These are phyloP conservation scores for Oreortyx pictus DNA, from an alignment of 2,797 vertebrate species.

Conservation along the genomic window DNA sequence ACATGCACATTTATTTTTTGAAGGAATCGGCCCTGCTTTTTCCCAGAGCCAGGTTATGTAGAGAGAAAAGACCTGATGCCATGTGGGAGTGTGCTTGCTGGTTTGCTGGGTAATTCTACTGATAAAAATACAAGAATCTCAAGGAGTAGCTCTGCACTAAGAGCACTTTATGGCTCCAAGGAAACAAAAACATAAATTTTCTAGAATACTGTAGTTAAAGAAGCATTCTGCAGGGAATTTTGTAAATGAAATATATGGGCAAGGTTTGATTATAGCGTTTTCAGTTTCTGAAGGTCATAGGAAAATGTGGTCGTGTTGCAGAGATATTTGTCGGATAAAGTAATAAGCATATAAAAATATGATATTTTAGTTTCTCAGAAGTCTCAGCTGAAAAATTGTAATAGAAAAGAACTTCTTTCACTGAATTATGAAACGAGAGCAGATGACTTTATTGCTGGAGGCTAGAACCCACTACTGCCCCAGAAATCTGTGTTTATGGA, in stretches of 20 bases:
- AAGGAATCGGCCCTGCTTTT: not conserved
- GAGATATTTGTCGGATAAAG: conserved; percentile 41
- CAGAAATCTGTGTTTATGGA: conserved; percentile 63
- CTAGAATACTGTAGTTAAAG: not conserved
- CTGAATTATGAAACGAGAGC: conserved; percentile 42
- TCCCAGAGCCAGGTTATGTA: not conserved
- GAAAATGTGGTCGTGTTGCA: not conserved
- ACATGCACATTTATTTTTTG: not conserved
- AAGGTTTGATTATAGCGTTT: conserved; percentile 13
- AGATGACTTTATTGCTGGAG: conserved; percentile 40
- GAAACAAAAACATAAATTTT: not conserved
- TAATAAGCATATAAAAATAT: not conserved
- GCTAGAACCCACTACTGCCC: conserved; percentile 18
- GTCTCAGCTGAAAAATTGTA: conserved; percentile 31
- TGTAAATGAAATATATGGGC: not conserved
- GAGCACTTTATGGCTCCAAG: not conserved
- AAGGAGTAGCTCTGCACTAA: not conserved
- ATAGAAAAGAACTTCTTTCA: conserved; percentile 43
- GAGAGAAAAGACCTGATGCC: not conserved
- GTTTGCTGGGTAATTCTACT: not conserved
- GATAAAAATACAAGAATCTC: not conserved
- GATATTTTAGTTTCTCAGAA: conserved; percentile 67
- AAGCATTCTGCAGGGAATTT: not conserved
- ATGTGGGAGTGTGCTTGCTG: not conserved
- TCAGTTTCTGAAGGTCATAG: conserved; percentile 19